Conservation (phyloP, 1,140 invertebrate genomes). For the Delia radicum region DNA sequence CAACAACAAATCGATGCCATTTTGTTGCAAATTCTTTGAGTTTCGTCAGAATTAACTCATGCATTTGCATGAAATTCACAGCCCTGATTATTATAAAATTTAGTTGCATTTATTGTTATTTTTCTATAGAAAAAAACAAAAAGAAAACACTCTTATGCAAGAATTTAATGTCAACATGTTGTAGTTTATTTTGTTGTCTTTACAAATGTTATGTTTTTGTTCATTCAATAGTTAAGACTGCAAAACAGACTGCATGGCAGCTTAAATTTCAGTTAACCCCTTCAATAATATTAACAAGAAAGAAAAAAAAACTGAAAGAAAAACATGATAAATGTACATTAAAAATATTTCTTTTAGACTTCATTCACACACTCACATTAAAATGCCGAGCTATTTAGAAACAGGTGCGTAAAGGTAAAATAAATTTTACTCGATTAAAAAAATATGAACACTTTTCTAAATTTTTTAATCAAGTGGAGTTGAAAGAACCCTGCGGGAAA, state of each 20-base stretch:
- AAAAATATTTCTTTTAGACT: not conserved
- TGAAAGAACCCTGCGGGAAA: no score
- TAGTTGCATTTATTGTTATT: not conserved
- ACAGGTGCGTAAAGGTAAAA: not conserved
- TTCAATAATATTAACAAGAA: not conserved
- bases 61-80: no score
- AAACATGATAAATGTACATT: not conserved
- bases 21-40: no score
- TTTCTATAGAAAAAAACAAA: not conserved
- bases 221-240: not conserved
- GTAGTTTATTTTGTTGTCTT: not conserved
- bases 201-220: not conserved
- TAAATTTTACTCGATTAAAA: no score
- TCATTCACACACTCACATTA: not conserved
- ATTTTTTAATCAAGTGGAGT: no score
- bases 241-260: slow-evolving; percentile 8
- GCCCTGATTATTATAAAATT: not conserved
- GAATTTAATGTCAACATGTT: slow-evolving; percentile 13
- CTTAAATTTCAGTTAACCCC: not conserved
- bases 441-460: no score
- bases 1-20: no score
- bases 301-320: not conserved
- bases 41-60: no score
- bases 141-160: not conserved
- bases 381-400: not conserved